Percentiles rank a stretch among this genome's conserved stretches.
These are phyloP conservation scores for Suillia variegata DNA, from an alignment of 2,888 invertebrate species.

Conservation along the genomic window DNA sequence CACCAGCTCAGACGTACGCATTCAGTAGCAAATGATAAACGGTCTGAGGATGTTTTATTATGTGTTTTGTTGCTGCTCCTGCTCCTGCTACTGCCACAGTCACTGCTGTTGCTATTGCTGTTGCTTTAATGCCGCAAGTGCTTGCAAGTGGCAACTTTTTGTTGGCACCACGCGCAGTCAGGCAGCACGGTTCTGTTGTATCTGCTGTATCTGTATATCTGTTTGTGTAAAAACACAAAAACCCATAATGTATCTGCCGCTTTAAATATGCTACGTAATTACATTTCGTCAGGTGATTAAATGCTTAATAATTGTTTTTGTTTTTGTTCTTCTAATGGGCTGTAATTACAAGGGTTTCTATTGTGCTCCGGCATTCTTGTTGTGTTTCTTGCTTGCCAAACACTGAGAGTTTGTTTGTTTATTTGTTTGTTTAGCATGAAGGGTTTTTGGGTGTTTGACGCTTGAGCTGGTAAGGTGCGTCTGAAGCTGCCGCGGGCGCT, in stretches of 20 bases:
- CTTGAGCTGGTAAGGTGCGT: background rate
- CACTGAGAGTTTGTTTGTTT: no score
- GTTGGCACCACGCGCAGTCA: background rate
- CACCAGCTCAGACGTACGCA: background rate
- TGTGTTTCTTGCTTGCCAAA: no score
- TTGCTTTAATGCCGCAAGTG: background rate
- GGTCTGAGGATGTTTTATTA: conserved; percentile 12
- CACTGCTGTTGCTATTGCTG: conserved; percentile 11
- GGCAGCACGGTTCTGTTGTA: background rate
- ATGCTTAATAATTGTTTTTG: conserved; percentile 56
- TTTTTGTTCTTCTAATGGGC: conserved; percentile 29
- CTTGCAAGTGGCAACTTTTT: background rate
- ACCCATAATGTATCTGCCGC: conserved; percentile 8
- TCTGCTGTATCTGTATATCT: conserved; percentile 11
- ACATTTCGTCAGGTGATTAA: conserved; percentile 59
- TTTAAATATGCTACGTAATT: conserved; percentile 51
- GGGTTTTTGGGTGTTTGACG: conserved; percentile 17
- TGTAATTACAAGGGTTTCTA: background rate
- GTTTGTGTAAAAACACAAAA: conserved; percentile 29
- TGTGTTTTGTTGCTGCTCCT: background rate
- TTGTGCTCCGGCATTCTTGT: no score
- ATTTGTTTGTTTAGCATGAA: no score
- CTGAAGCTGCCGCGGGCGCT: background rate
- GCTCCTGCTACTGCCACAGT: background rate
- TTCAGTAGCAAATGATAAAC: conserved; percentile 14